phyloP scores from a whole-genome alignment of 2,888 invertebrate genomes.

The Tribolium freemani region DNA sequence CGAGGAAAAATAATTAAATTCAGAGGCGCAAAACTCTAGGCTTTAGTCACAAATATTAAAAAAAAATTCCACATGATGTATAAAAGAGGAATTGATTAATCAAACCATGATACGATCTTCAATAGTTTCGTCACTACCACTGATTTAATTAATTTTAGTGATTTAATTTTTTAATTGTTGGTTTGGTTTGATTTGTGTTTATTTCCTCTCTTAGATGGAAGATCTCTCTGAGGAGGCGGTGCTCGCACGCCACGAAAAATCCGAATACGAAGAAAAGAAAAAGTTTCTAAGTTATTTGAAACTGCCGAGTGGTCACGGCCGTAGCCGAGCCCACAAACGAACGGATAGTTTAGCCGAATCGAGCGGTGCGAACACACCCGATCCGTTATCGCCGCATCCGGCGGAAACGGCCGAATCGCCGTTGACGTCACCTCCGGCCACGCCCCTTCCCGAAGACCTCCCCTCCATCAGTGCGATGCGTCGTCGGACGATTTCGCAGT shows the following conservation, averaged over 20 bases:
- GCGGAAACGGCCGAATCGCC: conserved; percentile 67
- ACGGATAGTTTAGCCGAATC: conserved; percentile 79
- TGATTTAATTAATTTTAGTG: conserved; percentile 22
- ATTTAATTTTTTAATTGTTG: background rate
- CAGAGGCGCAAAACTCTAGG: too few species aligned
- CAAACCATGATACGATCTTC: conserved; percentile 22
- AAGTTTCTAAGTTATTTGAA: conserved; percentile 77
- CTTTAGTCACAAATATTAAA: too few species aligned
- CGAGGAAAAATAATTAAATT: too few species aligned
- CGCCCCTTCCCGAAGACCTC: conserved; percentile 65
- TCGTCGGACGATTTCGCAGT: conserved; percentile 71
- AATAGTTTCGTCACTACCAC: conserved; percentile 50
- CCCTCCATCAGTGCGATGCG: conserved; percentile 62
- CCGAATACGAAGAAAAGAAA: conserved; percentile 85
- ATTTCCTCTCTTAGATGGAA: conserved; percentile 71
- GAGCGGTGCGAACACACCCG: conserved; percentile 82
- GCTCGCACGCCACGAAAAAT: conserved; percentile 80
- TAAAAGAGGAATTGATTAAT: conserved; percentile 36
- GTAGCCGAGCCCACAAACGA: conserved; percentile 75
- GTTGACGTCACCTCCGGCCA: conserved; percentile 70
- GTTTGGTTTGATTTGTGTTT: background rate
- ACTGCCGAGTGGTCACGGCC: conserved; percentile 64
- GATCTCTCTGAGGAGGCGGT: conserved; percentile 85
- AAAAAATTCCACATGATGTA: conserved; percentile 43
- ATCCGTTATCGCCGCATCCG: conserved; percentile 74